Evolutionary conservation across 2,797 vertebrate species (phyloP), one percentile per base, ranked within the genome.

Genomic region (Falco biarmicus): DNA sequence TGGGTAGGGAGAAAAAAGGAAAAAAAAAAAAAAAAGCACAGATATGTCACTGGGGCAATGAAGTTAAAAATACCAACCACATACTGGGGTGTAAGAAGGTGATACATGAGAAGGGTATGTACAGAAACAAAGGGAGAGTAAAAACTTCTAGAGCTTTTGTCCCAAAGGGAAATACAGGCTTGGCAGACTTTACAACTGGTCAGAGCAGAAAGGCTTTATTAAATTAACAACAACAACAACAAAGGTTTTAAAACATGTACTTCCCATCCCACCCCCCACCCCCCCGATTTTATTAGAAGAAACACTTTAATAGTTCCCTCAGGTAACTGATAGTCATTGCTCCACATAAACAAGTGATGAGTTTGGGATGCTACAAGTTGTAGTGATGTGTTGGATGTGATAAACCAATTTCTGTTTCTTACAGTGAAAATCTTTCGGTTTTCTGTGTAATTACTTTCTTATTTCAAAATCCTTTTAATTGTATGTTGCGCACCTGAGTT

Each of bases 141-240:
- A 90, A 92, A 83, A 5, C 15, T 93, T 89, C n/a, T 56, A 80
- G 45, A 60, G 10, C 8, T 88, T 89, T 91, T 88, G 29, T 65
- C 61, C 39, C 2, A 6, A 80, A 75, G n/a, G 70, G 61, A 86
- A 93, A 86, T 83, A 63, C 5, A 93, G 43, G 60, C 73, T 92
- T 97, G 65, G 61, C 57, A 88, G 76, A 60, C 26, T 96, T 96
- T 89, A 96, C 50, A 93, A 59, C 74, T 79, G 43, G 13, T 56
- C 51, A 85, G 39, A 95, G 20, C 64, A 41, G 90, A 92, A 96
- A 95, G 86, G 29, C 61, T 94, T 96, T 89, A 91, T 87, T 95
- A 84, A 56, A 91, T 87, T 95, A 84, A 56, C 76, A 91, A n/a
- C 50, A 92, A 84, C 37, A 97, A 77, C 21, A 47, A 54, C 43